Percentiles rank a stretch among this genome's conserved stretches.
Evolutionary conservation across 1,140 invertebrate species (phyloP).

Genomic region (Drosophila dunni): DNA sequence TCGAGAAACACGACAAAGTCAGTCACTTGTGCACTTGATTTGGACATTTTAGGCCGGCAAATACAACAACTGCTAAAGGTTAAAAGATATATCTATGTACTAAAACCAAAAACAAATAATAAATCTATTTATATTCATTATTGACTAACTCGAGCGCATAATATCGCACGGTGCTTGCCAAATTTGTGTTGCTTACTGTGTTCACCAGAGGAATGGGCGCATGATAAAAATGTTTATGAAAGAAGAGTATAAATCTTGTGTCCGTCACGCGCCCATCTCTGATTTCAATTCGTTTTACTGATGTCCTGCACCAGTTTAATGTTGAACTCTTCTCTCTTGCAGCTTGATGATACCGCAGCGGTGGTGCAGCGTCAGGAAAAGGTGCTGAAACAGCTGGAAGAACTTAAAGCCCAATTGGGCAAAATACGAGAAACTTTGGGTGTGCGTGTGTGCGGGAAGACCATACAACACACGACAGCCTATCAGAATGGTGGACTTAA

Average conservation of each 20-base stretch:
- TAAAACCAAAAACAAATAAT: constrained; percentile 39
- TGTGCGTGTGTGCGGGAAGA: constrained; percentile 71
- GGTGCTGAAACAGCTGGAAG: constrained; percentile 75
- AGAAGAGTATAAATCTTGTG: not conserved
- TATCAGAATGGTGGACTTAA: constrained; percentile 72
- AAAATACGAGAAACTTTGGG: constrained; percentile 68
- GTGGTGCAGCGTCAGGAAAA: constrained; percentile 69
- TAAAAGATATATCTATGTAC: constrained; percentile 53
- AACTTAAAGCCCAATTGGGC: constrained; percentile 70
- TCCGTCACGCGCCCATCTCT: constrained; percentile 41
- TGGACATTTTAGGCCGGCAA: constrained; percentile 78
- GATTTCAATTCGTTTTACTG: constrained; percentile 5
- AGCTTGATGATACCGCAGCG: constrained; percentile 54
- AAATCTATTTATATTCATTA: constrained; percentile 64
- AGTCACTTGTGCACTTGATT: constrained; percentile 77
- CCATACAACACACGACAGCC: constrained; percentile 55
- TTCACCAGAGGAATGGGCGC: constrained; percentile 36
- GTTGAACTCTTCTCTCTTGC: constrained; percentile 13
- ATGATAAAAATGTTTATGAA: constrained; percentile 19
- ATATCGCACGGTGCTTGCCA: constrained; percentile 48
- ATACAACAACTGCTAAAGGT: constrained; percentile 83
- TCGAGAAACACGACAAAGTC: constrained; percentile 46
- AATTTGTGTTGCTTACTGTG: constrained; percentile 49
- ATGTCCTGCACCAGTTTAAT: constrained; percentile 6
- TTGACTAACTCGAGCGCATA: constrained; percentile 48